Conservation (phyloP, 2,888 invertebrate genomes). For the Opisthograptis luteolata region DNA sequence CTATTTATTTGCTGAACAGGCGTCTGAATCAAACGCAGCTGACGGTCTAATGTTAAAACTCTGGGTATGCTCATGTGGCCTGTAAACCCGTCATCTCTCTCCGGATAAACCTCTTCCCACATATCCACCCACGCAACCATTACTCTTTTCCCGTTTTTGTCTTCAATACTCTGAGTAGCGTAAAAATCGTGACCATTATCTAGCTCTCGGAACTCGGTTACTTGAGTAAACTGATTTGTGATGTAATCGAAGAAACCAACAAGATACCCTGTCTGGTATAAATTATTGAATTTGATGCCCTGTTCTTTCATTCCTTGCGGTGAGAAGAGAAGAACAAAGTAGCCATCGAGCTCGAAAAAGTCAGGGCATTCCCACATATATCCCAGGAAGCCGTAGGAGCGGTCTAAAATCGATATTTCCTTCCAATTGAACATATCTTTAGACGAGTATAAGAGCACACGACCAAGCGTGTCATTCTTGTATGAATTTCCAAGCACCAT, state of each 20-base stretch:
- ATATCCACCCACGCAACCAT: constrained; percentile 73
- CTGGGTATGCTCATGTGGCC: constrained; percentile 71
- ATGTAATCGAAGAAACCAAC: constrained; percentile 68
- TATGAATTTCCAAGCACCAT: constrained; percentile 75
- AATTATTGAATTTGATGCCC: constrained; percentile 64
- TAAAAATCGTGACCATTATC: constrained; percentile 76
- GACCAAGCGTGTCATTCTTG: constrained; percentile 55
- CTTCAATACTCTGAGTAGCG: constrained; percentile 68
- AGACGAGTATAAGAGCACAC: constrained; percentile 64
- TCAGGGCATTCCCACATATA: constrained; percentile 83
- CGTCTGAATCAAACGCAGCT: constrained; percentile 55
- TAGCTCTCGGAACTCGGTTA: constrained; percentile 59
- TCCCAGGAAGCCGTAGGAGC: constrained; percentile 65
- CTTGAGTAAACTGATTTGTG: constrained; percentile 50
- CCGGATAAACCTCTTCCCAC: constrained; percentile 72
- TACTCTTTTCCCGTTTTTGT: constrained; percentile 53
- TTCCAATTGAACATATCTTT: constrained; percentile 61
- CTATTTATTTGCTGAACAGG: constrained; percentile 51
- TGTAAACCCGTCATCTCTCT: constrained; percentile 65
- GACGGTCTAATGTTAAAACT: constrained; percentile 48
- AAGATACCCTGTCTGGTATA: constrained; percentile 74
- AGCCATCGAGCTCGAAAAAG: constrained; percentile 68
- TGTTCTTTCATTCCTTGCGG: constrained; percentile 67
- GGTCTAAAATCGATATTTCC: constrained; percentile 51
- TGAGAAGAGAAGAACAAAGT: constrained; percentile 68